Evolutionary conservation across 2,113 vertebrate species (phyloP).

Genomic region (Zosterops borbonicus): DNA sequence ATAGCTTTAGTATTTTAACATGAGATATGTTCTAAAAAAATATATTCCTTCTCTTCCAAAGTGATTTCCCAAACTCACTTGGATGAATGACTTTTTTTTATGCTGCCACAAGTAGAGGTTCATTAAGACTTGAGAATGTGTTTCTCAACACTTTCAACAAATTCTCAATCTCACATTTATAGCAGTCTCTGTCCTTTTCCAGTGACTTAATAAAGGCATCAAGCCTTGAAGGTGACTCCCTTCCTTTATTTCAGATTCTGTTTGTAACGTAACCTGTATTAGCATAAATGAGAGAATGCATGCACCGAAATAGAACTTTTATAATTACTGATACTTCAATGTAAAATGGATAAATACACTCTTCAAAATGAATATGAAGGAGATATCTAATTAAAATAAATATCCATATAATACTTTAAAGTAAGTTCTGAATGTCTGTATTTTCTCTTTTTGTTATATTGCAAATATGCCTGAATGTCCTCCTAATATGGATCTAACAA

Average conservation of each 20-base stretch:
- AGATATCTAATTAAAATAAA: slow-evolving; percentile 5
- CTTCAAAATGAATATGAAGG: background rate
- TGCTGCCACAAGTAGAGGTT: background rate
- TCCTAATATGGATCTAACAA: slow-evolving; percentile 27
- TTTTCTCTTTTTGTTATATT: background rate
- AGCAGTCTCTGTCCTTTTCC: slow-evolving; percentile 70
- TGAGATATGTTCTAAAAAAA: background rate
- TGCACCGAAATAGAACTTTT: slow-evolving; percentile 38
- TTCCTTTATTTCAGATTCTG: slow-evolving; percentile 57
- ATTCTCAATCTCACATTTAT: slow-evolving; percentile 67
- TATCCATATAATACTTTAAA: background rate
- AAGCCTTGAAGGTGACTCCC: slow-evolving; percentile 59
- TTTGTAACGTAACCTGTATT: slow-evolving; percentile 54
- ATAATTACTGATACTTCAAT: background rate
- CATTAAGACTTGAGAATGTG: slow-evolving; percentile 62
- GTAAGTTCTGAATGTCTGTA: background rate
- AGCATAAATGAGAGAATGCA: slow-evolving; percentile 24
- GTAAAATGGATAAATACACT: slow-evolving; percentile 13
- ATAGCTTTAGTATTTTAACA: background rate
- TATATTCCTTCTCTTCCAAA: background rate
- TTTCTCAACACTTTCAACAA: slow-evolving; percentile 71
- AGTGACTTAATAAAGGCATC: slow-evolving; percentile 67
- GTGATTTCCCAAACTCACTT: slow-evolving; percentile 62
- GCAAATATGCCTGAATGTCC: background rate
- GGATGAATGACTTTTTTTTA: slow-evolving; percentile 22